Evolutionary conservation across 1,140 invertebrate genomes (phyloP).

Genomic region (Zaprionus gabonicus): DNA sequence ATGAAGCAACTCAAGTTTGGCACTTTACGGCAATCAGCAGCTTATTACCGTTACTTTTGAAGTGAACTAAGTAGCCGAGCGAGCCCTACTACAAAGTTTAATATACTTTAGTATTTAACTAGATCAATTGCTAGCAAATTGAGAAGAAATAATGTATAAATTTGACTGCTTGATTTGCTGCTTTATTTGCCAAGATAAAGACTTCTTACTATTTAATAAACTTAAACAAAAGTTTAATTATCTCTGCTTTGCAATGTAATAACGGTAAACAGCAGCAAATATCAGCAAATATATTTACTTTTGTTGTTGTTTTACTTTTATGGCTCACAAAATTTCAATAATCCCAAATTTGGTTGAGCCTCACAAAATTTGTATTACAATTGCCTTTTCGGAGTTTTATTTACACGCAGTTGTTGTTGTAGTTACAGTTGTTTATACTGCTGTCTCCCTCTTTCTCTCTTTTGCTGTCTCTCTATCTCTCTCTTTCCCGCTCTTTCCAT

Average conservation of each 20-base stretch:
- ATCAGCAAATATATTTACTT: neutral
- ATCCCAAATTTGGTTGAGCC: neutral
- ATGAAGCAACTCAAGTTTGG: slow-evolving; percentile 36
- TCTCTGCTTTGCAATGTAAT: neutral
- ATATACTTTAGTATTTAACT: neutral
- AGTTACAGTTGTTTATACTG: slow-evolving; percentile 11
- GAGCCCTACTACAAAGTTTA: neutral
- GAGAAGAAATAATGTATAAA: too few relatives aligned
- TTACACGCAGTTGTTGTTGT: slow-evolving; percentile 28
- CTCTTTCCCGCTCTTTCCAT: neutral
- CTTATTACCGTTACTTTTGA: slow-evolving; percentile 5
- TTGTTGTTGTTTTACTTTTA: neutral
- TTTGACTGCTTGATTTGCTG: too few relatives aligned
- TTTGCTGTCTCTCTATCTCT: neutral
- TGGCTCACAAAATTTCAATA: slow-evolving; percentile 17
- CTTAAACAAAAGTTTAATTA: neutral
- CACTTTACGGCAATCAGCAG: slow-evolving; percentile 44
- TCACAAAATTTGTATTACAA: slow-evolving; percentile 23
- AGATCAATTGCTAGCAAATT: neutral
- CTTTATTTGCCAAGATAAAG: neutral
- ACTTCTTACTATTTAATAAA: neutral
- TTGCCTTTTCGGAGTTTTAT: slow-evolving; percentile 35
- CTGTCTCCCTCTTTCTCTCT: slow-evolving; percentile 14
- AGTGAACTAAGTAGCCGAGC: neutral
- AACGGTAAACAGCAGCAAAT: neutral